These are phyloP conservation scores for Lochmaea capreae DNA, from an alignment of 2,888 invertebrate genomes.

Conservation along the genomic window DNA sequence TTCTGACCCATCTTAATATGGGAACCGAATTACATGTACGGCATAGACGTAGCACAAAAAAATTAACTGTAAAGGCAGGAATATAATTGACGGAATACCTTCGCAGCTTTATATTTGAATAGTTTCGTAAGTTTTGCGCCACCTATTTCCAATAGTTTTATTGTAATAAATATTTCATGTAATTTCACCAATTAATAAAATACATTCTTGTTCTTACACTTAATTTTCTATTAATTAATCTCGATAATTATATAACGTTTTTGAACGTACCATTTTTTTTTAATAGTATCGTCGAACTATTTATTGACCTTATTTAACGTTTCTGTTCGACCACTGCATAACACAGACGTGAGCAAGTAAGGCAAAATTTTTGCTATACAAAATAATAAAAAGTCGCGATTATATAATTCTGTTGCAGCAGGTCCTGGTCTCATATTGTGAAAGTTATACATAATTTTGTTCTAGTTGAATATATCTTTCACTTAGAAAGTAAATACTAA, in stretches of 20 bases:
- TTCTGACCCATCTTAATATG: no score
- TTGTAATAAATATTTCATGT: no score
- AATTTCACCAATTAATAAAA: background rate
- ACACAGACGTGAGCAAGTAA: background rate
- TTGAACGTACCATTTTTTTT: background rate
- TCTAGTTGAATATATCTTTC: constrained; percentile 51
- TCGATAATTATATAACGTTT: background rate
- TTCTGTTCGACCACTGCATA: background rate
- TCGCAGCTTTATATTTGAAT: no score
- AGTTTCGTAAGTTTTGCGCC: no score
- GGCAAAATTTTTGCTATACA: constrained; percentile 16
- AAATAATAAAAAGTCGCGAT: constrained; percentile 27
- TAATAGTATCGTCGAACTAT: background rate
- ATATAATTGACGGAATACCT: no score
- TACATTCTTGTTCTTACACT: background rate
- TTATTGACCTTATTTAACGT: background rate
- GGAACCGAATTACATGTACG: no score
- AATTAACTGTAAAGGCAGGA: no score
- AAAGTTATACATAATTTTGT: constrained; percentile 47
- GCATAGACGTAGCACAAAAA: no score
- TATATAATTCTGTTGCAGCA: constrained; percentile 34
- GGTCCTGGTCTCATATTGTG: constrained; percentile 44
- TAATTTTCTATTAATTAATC: background rate
- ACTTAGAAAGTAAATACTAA: constrained; percentile 51
- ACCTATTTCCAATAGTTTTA: no score